Conservation (phyloP, 2,888 invertebrate genomes). For the Conistra vaccinii region DNA sequence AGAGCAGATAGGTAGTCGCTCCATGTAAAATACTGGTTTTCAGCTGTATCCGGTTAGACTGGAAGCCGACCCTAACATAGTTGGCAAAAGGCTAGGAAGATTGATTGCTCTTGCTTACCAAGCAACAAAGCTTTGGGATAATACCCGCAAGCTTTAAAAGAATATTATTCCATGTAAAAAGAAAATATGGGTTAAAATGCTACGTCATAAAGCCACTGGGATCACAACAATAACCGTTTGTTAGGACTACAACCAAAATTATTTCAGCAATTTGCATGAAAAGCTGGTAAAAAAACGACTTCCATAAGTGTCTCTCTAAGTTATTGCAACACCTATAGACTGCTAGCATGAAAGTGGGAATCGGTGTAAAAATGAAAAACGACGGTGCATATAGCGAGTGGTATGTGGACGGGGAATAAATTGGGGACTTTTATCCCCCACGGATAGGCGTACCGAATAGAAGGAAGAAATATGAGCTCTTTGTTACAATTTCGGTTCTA, state of each 20-base stretch:
- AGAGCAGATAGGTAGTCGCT: too few relatives aligned
- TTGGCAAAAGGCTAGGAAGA: too few relatives aligned
- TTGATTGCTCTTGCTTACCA: background rate
- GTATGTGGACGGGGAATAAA: conserved; percentile 42
- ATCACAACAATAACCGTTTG: background rate
- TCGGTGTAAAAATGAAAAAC: conserved; percentile 46
- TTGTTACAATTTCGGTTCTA: conserved; percentile 29
- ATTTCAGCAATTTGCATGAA: background rate
- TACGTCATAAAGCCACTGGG: background rate
- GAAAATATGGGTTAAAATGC: too few relatives aligned
- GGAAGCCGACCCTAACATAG: too few relatives aligned
- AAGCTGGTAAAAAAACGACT: conserved; percentile 1
- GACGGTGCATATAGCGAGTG: conserved; percentile 5
- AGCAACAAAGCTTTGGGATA: background rate
- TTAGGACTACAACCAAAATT: background rate
- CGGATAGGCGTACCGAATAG: conserved; percentile 38
- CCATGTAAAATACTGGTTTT: too few relatives aligned
- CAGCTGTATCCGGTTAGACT: too few relatives aligned
- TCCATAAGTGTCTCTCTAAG: conserved; percentile 7
- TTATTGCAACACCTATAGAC: conserved; percentile 10
- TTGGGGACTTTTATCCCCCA: conserved; percentile 37
- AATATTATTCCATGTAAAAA: background rate
- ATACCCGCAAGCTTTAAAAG: background rate
- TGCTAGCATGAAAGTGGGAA: conserved; percentile 27
- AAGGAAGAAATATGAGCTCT: conserved; percentile 46